Conservation (phyloP, 35 echinoderm and acorn worm species). For the Apostichopus californicus region DNA sequence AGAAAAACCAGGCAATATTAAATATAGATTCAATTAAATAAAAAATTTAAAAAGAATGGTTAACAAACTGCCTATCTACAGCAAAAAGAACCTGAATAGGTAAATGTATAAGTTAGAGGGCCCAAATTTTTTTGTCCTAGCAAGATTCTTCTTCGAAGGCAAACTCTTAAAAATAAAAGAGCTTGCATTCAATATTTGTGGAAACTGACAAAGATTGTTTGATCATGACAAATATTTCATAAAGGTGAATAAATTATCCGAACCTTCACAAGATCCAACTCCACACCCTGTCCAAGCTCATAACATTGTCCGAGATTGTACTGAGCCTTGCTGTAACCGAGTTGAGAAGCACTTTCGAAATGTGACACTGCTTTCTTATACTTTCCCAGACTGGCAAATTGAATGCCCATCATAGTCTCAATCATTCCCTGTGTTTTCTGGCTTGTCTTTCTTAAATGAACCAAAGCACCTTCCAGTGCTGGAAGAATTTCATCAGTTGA, state of each 20-base stretch:
- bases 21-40: too few relatives aligned
- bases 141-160: background rate
- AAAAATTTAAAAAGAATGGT: too few relatives aligned
- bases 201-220: too few relatives aligned
- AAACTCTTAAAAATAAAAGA: background rate
- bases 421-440: slow-evolving; percentile 49
- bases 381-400: slow-evolving; percentile 40
- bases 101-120: too few relatives aligned
- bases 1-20: too few relatives aligned
- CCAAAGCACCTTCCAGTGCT: background rate
- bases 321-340: slow-evolving; percentile 69
- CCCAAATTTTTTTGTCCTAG: background rate
- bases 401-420: slow-evolving; percentile 60
- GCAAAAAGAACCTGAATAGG: too few relatives aligned
- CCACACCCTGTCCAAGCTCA: slow-evolving; percentile 69
- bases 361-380: slow-evolving; percentile 65
- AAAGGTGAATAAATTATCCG: background rate
- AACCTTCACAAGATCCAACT: slow-evolving; percentile 35
- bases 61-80: too few relatives aligned
- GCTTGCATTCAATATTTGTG: background rate
- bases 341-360: slow-evolving; percentile 34
- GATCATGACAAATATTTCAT: background rate
- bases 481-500: background rate
- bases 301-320: slow-evolving; percentile 75
- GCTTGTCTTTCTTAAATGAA: background rate